Percentiles rank a stretch among this genome's conserved stretches.
phyloP scores from a whole-genome alignment of 2,797 vertebrate genomes.

The Anguilla megastoma region DNA sequence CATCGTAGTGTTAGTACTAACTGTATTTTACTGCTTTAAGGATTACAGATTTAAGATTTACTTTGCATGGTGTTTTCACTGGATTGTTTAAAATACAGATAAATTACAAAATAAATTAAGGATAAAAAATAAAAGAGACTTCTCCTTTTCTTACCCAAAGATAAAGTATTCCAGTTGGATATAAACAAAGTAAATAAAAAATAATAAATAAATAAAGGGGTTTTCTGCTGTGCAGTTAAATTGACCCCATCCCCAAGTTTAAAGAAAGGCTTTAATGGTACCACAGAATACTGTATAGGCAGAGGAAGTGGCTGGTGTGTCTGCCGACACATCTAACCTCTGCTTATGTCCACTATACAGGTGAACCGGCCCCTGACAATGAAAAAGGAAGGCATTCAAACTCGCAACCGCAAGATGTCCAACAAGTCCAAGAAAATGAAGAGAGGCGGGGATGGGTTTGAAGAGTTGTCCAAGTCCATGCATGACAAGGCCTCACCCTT shows the following conservation, averaged over 20 bases:
- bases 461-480: slow-evolving; percentile 89
- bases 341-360: slow-evolving; percentile 62
- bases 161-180: not conserved
- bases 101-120: not conserved
- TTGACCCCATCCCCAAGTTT: not conserved
- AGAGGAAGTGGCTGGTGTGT: not conserved
- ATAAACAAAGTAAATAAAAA: not conserved
- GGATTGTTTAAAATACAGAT: not conserved
- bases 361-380: slow-evolving; percentile 97
- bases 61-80: not conserved
- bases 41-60: not conserved
- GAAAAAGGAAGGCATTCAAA: slow-evolving; percentile 99
- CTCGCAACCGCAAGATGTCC: slow-evolving; percentile 97
- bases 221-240: not conserved
- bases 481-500: slow-evolving; percentile 89
- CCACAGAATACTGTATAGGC: not conserved
- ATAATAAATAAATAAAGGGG: not conserved
- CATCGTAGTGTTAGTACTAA: not conserved
- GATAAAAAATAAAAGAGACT: not conserved
- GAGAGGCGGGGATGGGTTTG: slow-evolving; percentile 83
- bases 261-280: not conserved
- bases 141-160: not conserved
- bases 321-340: slow-evolving; percentile 14
- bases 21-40: not conserved
- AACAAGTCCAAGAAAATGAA: slow-evolving; percentile 95